Percentiles rank a stretch among this genome's conserved stretches.
Evolutionary conservation across 2,888 invertebrate species (phyloP).

Genomic region (Cyaniris semiargus): DNA sequence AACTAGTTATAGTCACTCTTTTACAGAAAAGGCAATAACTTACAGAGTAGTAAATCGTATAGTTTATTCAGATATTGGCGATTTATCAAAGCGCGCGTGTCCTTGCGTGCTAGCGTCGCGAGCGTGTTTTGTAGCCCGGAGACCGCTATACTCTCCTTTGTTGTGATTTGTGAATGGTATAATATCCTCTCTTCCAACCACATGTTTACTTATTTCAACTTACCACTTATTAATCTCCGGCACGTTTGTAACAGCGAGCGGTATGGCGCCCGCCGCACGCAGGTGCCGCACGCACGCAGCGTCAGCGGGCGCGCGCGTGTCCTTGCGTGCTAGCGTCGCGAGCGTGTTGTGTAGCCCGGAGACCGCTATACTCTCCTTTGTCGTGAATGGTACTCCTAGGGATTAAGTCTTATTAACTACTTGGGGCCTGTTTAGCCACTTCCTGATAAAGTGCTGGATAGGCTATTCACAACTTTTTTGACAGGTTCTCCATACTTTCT

Average conservation of each 20-base stretch:
- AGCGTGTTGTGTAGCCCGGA: constrained; percentile 86
- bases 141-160: constrained; percentile 92
- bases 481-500: no score
- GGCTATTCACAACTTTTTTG: no score
- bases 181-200: no score
- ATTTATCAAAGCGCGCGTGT: no score
- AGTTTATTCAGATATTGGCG: no score
- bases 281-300: constrained; percentile 87
- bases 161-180: constrained; percentile 95
- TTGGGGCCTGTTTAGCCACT: no score
- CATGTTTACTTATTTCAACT: constrained; percentile 34
- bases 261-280: constrained; percentile 90
- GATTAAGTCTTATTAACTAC: no score
- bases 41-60: no score
- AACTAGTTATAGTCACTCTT: no score
- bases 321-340: constrained; percentile 82
- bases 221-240: constrained; percentile 96
- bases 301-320: constrained; percentile 84
- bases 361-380: constrained; percentile 92
- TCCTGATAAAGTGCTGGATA: no score
- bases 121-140: constrained; percentile 86
- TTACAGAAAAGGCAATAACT: no score
- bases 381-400: constrained; percentile 93
- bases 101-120: constrained; percentile 82
- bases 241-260: constrained; percentile 94